Conservation (phyloP, 2,113 vertebrate species). For the Gymnogyps californianus region DNA sequence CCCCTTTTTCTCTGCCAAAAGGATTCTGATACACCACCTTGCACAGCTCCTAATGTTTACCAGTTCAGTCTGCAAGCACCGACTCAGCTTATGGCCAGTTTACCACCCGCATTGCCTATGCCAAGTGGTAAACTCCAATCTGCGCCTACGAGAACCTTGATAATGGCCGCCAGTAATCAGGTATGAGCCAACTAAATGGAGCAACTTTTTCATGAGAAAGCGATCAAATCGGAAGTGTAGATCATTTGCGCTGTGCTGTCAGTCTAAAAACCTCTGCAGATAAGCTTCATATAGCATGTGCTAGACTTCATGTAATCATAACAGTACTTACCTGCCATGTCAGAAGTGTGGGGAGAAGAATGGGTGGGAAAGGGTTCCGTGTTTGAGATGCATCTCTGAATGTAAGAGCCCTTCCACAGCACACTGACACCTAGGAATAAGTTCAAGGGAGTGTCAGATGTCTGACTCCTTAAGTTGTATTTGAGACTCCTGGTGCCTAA, state of each 20-base stretch:
- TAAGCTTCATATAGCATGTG: neutral
- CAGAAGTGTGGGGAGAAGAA: neutral
- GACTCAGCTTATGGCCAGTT: constrained; percentile 74
- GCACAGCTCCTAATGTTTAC: constrained; percentile 78
- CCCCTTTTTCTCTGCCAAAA: constrained; percentile 64
- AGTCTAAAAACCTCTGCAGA: neutral
- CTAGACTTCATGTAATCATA: neutral
- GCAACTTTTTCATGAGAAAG: neutral
- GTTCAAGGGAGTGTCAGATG: neutral
- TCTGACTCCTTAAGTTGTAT: neutral
- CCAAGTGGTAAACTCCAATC: constrained; percentile 78
- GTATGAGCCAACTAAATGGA: constrained; percentile 68
- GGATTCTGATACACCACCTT: constrained; percentile 92
- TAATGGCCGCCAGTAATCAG: constrained; percentile 86
- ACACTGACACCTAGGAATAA: neutral
- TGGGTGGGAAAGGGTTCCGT: neutral
- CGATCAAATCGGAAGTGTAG: neutral
- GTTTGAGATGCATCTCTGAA: neutral
- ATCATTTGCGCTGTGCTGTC: neutral
- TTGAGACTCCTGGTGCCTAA: neutral
- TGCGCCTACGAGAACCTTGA: constrained; percentile 75
- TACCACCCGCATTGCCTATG: constrained; percentile 82
- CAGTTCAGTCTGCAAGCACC: constrained; percentile 83
- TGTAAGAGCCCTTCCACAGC: neutral
- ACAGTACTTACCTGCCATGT: neutral